Conservation (phyloP, 2,797 vertebrate genomes). For the Spinibarbus caldwelli region DNA sequence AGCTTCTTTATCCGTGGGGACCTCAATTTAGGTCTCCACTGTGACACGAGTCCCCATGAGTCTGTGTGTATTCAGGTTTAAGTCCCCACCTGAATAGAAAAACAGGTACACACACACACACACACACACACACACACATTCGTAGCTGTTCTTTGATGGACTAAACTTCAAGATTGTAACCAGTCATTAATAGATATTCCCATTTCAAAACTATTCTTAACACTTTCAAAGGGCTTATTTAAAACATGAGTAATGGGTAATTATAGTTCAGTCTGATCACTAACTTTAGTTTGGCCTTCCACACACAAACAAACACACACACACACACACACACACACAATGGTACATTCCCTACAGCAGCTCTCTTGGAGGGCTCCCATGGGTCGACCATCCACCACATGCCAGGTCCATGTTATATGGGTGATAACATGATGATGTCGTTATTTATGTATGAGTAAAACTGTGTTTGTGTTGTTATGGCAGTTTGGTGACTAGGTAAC, state of each 20-base stretch:
- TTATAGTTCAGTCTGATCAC: neutral
- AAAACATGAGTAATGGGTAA: slow-evolving; percentile 3
- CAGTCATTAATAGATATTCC: neutral
- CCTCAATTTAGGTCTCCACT: too few relatives aligned
- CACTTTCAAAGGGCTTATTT: neutral
- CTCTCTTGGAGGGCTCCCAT: neutral
- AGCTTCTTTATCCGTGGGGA: too few relatives aligned
- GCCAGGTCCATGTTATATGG: slow-evolving; percentile 18
- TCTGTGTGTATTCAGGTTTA: too few relatives aligned
- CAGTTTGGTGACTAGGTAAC: slow-evolving; percentile 61
- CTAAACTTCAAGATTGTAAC: slow-evolving; percentile 9
- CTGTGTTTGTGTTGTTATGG: slow-evolving; percentile 59
- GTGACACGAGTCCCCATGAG: too few relatives aligned
- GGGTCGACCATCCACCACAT: neutral
- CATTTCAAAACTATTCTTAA: slow-evolving; percentile 1
- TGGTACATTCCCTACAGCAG: slow-evolving; percentile 1
- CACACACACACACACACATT: slow-evolving; percentile 25
- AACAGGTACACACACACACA: neutral
- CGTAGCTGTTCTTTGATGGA: slow-evolving; percentile 34
- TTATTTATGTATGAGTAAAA: slow-evolving; percentile 63
- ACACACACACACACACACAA: slow-evolving; percentile 49
- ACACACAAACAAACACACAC: slow-evolving; percentile 49
- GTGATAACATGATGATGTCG: slow-evolving; percentile 60
- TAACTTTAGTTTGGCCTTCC: neutral
- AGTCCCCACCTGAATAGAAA: too few relatives aligned